These are phyloP conservation scores for Chlamydotis undulata DNA, from an alignment of 2,113 vertebrate genomes.

Conservation along the genomic window DNA sequence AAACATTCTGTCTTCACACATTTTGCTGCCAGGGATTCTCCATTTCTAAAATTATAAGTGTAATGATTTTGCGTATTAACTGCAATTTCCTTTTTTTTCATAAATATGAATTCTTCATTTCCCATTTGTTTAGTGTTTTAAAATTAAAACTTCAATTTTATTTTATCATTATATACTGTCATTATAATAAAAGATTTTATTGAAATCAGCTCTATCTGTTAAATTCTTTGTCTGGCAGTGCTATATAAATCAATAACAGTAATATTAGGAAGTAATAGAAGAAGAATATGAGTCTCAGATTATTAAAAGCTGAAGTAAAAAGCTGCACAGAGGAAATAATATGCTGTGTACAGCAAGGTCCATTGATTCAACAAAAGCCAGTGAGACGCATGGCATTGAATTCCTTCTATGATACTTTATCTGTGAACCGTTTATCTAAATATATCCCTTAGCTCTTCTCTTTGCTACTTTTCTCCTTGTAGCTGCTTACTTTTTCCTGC, in stretches of 20 bases:
- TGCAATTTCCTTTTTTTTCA: background rate
- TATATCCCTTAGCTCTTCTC: background rate
- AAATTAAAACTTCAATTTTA: constrained; percentile 8
- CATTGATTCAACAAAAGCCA: background rate
- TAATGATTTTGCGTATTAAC: background rate
- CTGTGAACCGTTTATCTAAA: background rate
- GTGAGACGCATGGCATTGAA: accelerated
- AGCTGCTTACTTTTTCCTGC: background rate
- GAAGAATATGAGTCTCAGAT: background rate
- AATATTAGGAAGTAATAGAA: constrained; percentile 11
- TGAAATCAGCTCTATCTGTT: background rate
- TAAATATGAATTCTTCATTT: background rate
- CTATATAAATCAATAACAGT: constrained; percentile 13
- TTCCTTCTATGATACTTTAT: background rate
- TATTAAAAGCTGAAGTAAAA: background rate
- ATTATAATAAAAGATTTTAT: background rate
- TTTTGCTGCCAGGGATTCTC: constrained; percentile 52
- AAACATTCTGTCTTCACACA: constrained; percentile 61
- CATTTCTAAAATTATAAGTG: constrained; percentile 10
- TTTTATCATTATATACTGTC: constrained; percentile 22
- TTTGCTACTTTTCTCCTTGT: background rate
- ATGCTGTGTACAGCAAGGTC: background rate
- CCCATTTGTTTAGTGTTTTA: background rate
- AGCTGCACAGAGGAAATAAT: background rate
- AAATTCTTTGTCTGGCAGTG: background rate